Evolutionary conservation across 2,888 invertebrate species (phyloP).

Genomic region (Lordiphosa fenestrarum): DNA sequence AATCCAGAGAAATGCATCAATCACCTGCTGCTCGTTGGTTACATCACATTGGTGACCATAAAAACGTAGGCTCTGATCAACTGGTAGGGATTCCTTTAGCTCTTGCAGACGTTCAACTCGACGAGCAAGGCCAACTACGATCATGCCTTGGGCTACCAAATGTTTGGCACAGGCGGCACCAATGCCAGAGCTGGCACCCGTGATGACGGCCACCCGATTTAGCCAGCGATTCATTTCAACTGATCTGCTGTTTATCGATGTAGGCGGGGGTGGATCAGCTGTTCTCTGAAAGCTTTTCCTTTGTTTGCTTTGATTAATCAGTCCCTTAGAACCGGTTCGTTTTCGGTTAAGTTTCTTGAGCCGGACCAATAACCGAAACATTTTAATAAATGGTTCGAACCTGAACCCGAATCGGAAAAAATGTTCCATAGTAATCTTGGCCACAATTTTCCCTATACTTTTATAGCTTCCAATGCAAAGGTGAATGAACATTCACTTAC

Average conservation of each 20-base stretch:
- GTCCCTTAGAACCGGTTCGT: no score
- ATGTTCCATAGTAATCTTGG: no score
- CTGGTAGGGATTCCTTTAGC: slow-evolving; percentile 41
- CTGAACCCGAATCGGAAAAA: no score
- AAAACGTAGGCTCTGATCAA: slow-evolving; percentile 61
- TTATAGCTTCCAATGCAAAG: no score
- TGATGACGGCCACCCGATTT: slow-evolving; percentile 62
- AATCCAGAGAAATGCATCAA: slow-evolving; percentile 81
- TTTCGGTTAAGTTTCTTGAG: no score
- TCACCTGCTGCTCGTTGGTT: slow-evolving; percentile 81
- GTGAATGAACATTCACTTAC: no score
- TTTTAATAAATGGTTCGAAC: no score
- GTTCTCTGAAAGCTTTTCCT: not conserved
- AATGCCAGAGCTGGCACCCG: slow-evolving; percentile 66
- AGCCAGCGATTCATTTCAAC: slow-evolving; percentile 56
- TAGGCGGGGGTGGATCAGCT: no score
- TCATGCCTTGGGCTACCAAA: slow-evolving; percentile 58
- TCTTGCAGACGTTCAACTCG: slow-evolving; percentile 79
- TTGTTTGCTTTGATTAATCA: not conserved
- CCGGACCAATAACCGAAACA: no score
- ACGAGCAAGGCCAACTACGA: slow-evolving; percentile 81
- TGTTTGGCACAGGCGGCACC: slow-evolving; percentile 51
- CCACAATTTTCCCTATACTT: no score
- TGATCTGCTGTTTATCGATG: no score
- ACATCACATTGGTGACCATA: slow-evolving; percentile 81